Evolutionary conservation across 2,888 invertebrate genomes (phyloP).

Genomic region (Eulithis testata): DNA sequence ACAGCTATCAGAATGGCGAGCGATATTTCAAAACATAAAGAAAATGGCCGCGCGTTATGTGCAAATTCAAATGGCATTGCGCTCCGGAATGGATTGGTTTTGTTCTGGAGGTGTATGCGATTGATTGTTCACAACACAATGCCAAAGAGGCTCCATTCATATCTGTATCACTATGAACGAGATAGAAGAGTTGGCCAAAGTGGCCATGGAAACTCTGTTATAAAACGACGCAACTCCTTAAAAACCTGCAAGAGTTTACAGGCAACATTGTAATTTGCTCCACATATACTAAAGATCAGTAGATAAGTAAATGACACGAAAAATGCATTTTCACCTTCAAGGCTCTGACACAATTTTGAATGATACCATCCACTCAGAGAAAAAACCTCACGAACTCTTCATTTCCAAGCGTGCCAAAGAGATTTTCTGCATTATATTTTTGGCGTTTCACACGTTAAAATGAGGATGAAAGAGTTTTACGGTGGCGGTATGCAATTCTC

Average conservation of each 20-base stretch:
- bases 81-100: constrained; percentile 30
- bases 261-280: not conserved
- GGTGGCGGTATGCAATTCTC: constrained; percentile 18
- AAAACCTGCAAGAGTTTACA: too few relatives aligned
- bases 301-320: constrained; percentile 9
- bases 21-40: constrained; percentile 40
- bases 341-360: constrained; percentile 26
- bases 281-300: not conserved
- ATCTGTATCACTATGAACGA: too few relatives aligned
- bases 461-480: constrained; percentile 25
- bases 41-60: constrained; percentile 31
- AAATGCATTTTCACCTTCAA: constrained; percentile 14
- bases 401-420: constrained; percentile 24
- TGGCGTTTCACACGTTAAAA: constrained; percentile 28
- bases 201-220: too few relatives aligned
- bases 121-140: constrained; percentile 18
- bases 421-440: constrained; percentile 32
- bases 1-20: constrained; percentile 48
- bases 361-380: constrained; percentile 21
- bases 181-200: too few relatives aligned
- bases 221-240: too few relatives aligned
- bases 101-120: constrained; percentile 19
- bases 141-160: not conserved
- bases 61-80: constrained; percentile 33
- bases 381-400: constrained; percentile 22